phyloP scores from a whole-genome alignment of 2,113 vertebrate genomes.

The Gymnorhina tibicen region DNA sequence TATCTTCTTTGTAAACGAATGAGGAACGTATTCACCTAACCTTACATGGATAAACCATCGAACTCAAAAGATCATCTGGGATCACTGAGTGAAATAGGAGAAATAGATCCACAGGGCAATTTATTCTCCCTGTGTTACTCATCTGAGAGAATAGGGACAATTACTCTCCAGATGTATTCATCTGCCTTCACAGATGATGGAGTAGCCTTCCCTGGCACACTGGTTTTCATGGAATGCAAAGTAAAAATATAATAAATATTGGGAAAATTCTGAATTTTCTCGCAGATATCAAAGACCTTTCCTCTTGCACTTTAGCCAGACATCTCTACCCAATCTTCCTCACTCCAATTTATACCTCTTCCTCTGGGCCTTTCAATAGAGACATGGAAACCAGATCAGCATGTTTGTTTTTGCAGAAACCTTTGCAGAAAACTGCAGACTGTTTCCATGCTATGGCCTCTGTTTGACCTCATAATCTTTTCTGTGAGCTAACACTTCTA shows the following conservation, averaged over 20 bases:
- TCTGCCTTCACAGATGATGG: neutral
- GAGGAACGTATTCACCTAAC: neutral
- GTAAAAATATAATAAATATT: neutral
- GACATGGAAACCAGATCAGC: neutral
- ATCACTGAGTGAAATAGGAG: neutral
- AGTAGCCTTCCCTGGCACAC: neutral
- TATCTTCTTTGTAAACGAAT: conserved; percentile 10
- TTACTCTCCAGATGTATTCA: neutral
- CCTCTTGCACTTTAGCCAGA: neutral
- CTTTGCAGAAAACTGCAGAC: neutral
- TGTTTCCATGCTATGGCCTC: neutral
- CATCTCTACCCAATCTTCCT: neutral
- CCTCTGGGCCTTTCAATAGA: neutral
- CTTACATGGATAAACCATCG: neutral
- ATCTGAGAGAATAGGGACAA: neutral
- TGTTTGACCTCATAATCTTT: neutral
- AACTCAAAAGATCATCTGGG: neutral
- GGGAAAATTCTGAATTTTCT: neutral
- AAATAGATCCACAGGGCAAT: neutral
- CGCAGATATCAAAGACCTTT: neutral
- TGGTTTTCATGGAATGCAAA: neutral
- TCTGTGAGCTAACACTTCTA: neutral
- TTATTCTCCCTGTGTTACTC: neutral
- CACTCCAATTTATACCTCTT: neutral
- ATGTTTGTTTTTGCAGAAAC: neutral